A percentile compares a stretch with the other conserved stretches of the same genome.
Evolutionary conservation across 2,113 vertebrate genomes (phyloP).

Genomic region (Acrocephalus arundinaceus): DNA sequence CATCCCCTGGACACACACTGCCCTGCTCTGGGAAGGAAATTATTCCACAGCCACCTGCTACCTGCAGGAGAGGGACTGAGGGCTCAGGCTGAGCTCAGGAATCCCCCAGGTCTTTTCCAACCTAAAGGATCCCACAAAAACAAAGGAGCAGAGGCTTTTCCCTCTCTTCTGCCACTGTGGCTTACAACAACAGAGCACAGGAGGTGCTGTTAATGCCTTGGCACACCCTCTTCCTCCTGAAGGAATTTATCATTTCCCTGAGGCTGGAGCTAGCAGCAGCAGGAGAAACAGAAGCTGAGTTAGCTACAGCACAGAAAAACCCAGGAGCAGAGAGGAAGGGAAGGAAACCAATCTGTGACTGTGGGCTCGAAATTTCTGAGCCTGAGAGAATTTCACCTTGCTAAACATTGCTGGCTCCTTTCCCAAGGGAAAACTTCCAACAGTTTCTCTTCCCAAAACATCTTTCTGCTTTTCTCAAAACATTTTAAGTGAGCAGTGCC

Average conservation of each 20-base stretch:
- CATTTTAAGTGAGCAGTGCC: too few species aligned
- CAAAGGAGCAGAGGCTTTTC: neutral
- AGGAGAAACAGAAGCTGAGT: neutral
- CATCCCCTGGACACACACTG: neutral
- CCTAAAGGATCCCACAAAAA: neutral
- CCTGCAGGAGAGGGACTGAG: neutral
- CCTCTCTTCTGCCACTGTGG: neutral
- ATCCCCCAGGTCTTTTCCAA: neutral
- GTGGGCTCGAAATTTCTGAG: too few species aligned
- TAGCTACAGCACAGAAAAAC: neutral
- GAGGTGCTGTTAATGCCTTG: neutral
- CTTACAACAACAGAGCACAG: neutral
- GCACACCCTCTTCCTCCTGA: neutral
- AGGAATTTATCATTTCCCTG: neutral
- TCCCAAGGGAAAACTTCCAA: too few species aligned
- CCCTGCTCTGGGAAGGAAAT: neutral
- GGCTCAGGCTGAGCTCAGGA: accelerated
- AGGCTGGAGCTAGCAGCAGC: neutral
- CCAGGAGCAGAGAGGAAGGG: neutral
- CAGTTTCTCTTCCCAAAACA: too few species aligned
- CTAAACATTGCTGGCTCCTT: too few species aligned
- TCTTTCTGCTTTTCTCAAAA: too few species aligned
- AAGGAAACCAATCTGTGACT: constrained; percentile 37
- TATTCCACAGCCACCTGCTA: neutral
- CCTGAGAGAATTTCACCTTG: too few species aligned